phyloP scores from a whole-genome alignment of 1,140 invertebrate species.

The Dolichoris vasculosae region DNA sequence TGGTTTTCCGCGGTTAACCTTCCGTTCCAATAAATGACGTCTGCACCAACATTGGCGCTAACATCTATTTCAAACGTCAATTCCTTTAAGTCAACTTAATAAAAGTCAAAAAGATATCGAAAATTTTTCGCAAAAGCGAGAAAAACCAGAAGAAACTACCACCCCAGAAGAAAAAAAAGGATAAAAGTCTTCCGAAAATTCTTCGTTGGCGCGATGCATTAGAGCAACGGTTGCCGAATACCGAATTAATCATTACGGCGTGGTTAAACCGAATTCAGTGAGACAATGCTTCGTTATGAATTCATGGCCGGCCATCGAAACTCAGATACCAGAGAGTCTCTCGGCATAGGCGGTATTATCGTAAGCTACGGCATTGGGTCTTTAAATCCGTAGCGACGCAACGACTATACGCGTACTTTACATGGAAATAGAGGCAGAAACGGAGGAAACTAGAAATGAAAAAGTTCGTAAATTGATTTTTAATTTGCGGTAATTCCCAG shows the following conservation, averaged over 20 bases:
- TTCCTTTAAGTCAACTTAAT: background rate
- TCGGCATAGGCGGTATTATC: background rate
- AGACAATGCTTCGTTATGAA: constrained; percentile 57
- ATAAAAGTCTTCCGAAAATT: background rate
- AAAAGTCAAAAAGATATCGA: background rate
- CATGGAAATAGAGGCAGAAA: constrained; percentile 13
- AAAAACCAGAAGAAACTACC: background rate
- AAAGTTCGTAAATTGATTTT: background rate
- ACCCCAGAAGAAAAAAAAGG: background rate
- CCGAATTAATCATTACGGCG: constrained; percentile 17
- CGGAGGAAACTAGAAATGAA: background rate
- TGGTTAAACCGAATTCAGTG: constrained; percentile 47
- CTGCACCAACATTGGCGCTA: background rate
- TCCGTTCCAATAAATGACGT: background rate
- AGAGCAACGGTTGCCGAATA: constrained; percentile 34
- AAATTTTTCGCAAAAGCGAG: background rate
- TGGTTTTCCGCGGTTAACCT: background rate
- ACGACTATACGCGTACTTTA: background rate
- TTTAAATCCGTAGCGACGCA: background rate
- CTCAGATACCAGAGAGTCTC: background rate
- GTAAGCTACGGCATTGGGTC: background rate
- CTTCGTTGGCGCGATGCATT: background rate
- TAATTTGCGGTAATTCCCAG: no score
- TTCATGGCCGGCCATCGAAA: constrained; percentile 46
- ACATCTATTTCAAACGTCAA: background rate